Evolutionary conservation across 2,113 vertebrate genomes (phyloP).

Genomic region (Hystrix cristata): DNA sequence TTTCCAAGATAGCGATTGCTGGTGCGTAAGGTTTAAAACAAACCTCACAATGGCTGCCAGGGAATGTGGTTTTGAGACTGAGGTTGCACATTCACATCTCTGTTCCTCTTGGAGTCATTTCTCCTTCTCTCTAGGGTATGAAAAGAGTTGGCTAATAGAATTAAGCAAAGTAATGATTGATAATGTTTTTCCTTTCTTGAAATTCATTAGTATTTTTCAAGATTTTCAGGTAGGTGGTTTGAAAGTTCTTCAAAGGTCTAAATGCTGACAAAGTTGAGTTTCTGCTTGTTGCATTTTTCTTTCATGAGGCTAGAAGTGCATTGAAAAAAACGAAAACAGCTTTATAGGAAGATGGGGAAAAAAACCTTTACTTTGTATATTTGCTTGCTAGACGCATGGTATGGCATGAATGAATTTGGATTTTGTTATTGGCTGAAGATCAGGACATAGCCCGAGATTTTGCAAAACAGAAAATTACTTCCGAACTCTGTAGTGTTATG

Average conservation of each 20-base stretch:
- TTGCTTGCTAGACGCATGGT: background rate
- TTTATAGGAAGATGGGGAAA: background rate
- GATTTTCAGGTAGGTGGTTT: background rate
- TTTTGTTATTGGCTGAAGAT: background rate
- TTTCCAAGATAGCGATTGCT: constrained; percentile 71
- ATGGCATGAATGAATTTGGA: background rate
- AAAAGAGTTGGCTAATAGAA: constrained; percentile 55
- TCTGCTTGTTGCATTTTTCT: constrained; percentile 7
- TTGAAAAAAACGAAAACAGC: background rate
- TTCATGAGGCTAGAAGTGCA: background rate
- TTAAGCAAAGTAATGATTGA: constrained; percentile 52
- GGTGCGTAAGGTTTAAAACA: constrained; percentile 63
- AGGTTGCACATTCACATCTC: constrained; percentile 50
- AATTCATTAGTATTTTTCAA: constrained; percentile 53
- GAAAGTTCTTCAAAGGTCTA: constrained; percentile 41
- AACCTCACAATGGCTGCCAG: constrained; percentile 40
- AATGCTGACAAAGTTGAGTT: constrained; percentile 29
- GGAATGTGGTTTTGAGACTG: constrained; percentile 65
- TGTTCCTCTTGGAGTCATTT: constrained; percentile 65
- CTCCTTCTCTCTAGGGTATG: constrained; percentile 30
- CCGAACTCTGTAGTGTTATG: background rate
- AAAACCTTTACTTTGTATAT: background rate
- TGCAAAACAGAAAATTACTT: background rate
- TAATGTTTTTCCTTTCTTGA: constrained; percentile 48
- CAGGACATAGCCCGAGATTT: background rate